Percentiles rank a stretch among this genome's conserved stretches.
Conservation (phyloP, 2,797 vertebrate genomes). For the Pangasius djambal region DNA sequence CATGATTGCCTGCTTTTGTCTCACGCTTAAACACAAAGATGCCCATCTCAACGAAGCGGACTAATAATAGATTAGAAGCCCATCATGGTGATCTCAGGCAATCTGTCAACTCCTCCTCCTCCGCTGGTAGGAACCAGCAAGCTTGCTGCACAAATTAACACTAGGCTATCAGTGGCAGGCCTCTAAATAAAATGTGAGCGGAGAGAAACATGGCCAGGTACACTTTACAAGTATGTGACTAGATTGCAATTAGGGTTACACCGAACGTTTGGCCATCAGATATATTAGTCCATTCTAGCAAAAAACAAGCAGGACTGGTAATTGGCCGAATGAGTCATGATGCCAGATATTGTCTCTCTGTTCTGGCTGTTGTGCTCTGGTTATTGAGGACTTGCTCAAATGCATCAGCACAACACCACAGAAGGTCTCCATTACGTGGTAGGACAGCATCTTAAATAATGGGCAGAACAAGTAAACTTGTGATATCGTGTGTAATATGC, state of each 20-base stretch:
- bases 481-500: not conserved
- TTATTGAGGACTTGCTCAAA: not conserved
- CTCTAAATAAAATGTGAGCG: slow-evolving; percentile 40
- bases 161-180: slow-evolving; percentile 16
- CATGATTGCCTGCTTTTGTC: slow-evolving; percentile 15
- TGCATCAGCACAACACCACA: not conserved
- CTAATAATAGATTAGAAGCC: slow-evolving; percentile 55
- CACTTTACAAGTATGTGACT: not conserved
- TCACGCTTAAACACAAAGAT: slow-evolving; percentile 49
- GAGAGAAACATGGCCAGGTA: slow-evolving; percentile 26
- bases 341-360: not conserved
- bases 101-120: slow-evolving; percentile 55
- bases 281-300: not conserved
- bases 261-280: not conserved
- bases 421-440: not conserved
- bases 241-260: not conserved
- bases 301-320: not conserved
- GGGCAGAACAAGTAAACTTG: not conserved
- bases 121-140: slow-evolving; percentile 24
- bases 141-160: slow-evolving; percentile 44
- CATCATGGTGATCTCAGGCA: slow-evolving; percentile 57
- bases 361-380: not conserved
- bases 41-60: slow-evolving; percentile 35
- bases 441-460: not conserved
- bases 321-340: not conserved